A percentile compares a stretch with the other conserved stretches of the same genome.
Evolutionary conservation across 2,888 invertebrate species (phyloP).

Genomic region (Drosophila algonquin): DNA sequence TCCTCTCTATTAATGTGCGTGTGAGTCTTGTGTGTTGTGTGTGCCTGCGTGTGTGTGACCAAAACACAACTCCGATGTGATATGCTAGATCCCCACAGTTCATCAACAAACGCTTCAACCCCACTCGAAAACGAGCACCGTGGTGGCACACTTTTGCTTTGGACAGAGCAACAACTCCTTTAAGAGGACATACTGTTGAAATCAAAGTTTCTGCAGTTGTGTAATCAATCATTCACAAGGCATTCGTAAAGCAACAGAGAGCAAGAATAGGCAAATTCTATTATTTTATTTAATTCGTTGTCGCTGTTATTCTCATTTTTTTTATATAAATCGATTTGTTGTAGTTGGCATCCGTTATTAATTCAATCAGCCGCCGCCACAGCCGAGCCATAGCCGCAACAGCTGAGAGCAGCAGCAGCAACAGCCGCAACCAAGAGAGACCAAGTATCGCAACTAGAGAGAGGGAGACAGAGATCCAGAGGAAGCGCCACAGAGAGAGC

Average conservation of each 20-base stretch:
- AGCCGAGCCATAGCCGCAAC: conserved; percentile 21
- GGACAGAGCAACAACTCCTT: not conserved
- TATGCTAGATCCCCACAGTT: conserved; percentile 10
- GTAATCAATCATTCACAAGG: conserved; percentile 79
- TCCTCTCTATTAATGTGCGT: conserved; percentile 7
- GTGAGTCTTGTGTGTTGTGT: not conserved
- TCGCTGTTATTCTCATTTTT: conserved; percentile 41
- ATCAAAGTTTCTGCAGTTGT: conserved; percentile 60
- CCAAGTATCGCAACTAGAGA: conserved; percentile 28
- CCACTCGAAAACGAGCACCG: not conserved
- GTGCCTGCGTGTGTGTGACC: conserved; percentile 10
- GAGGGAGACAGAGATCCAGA: conserved; percentile 22
- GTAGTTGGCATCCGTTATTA: conserved; percentile 78
- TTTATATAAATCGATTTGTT: conserved; percentile 71
- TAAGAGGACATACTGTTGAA: conserved; percentile 49
- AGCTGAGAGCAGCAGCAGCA: conserved; percentile 54
- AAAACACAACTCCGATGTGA: conserved; percentile 30
- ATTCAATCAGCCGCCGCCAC: conserved; percentile 68
- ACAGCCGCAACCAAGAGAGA: conserved; percentile 29
- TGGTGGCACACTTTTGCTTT: not conserved
- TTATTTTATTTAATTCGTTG: conserved; percentile 55
- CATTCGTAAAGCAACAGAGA: conserved; percentile 17
- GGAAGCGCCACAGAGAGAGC: not conserved
- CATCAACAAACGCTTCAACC: conserved; percentile 27
- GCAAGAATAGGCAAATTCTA: conserved; percentile 52